Evolutionary conservation across 2,888 invertebrate genomes (phyloP), one percentile per base, ranked within the genome.

Genomic region (Eupithecia subfuscata): DNA sequence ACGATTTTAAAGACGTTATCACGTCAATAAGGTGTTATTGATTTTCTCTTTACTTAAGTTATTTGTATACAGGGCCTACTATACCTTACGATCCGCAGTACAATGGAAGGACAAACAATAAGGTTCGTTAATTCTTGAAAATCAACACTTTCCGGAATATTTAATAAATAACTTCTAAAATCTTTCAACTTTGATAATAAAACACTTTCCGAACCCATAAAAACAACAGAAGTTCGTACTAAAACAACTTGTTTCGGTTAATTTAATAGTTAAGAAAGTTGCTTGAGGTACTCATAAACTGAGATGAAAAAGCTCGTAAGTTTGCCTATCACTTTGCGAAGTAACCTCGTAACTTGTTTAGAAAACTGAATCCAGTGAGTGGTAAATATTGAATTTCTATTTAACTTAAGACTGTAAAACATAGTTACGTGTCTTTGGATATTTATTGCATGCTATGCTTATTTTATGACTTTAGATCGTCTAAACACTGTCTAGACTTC

Each of bases 401-500:
- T 43, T 56, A 43, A 72, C 65, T 70, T 48, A n/a, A 67, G 30
- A 30, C 37, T 34, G 69, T 76, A 76, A 76, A 76, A 73, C 43
- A 73, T 64, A 64, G 68, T 64, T 64, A 75, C 37, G 43, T 65
- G 40, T 37, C 40, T 70, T 45, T 48, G 52, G 63, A 72, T 73
- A 75, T 74, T 71, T 76, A 76, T 74, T 40, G 69, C 69, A 69
- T 70, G 67, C 30, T 69, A 18, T 30, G 65, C 63, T 69, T 73
- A 72, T 63, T 60, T 67, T 72, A 65, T 65, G 60, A 43, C 68
- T 73, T 64, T 63, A 69, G 65, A 65, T 69, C 71, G 64, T 75
- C 64, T 70, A n/a, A 69, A 56, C 43, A 56, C 45, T 48, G 76
- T 76, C 76, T 76, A 76, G 76, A 76, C 76, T 48, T 45, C 43